Evolutionary conservation across 1,140 invertebrate genomes (phyloP).

Genomic region (Drosophila lowei): DNA sequence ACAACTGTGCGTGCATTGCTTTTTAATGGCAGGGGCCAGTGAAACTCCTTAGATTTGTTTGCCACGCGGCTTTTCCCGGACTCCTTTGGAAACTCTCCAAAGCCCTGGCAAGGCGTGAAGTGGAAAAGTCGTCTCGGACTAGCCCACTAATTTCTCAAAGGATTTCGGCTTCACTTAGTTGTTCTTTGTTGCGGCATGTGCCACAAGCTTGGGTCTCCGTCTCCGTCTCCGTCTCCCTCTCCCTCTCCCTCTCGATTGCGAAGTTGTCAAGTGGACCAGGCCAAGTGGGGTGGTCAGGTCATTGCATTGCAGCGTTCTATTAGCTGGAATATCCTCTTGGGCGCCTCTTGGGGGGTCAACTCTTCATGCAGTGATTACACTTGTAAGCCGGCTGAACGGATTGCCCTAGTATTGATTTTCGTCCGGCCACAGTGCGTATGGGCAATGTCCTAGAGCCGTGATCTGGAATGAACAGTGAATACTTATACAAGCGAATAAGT

Average conservation of each 20-base stretch:
- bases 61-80: neutral
- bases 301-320: slow-evolving; percentile 52
- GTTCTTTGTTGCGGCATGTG: slow-evolving; percentile 39
- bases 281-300: slow-evolving; percentile 30
- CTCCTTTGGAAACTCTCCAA: slow-evolving; percentile 24
- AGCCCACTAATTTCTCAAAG: slow-evolving; percentile 72
- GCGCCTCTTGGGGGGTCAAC: slow-evolving; percentile 42
- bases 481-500: slow-evolving; percentile 46
- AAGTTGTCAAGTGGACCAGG: slow-evolving; percentile 6
- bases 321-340: slow-evolving; percentile 57
- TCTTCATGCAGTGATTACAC: slow-evolving; percentile 57
- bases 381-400: slow-evolving; percentile 62
- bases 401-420: slow-evolving; percentile 69
- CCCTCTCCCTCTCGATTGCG: slow-evolving; percentile 21
- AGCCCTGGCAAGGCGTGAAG: slow-evolving; percentile 4
- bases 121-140: slow-evolving; percentile 25
- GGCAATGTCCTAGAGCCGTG: slow-evolving; percentile 34
- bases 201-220: slow-evolving; percentile 13
- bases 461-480: slow-evolving; percentile 22
- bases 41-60: slow-evolving; percentile 18
- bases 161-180: slow-evolving; percentile 60
- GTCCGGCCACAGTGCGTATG: slow-evolving; percentile 24
- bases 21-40: slow-evolving; percentile 14
- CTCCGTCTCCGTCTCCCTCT: slow-evolving; percentile 23
- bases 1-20: slow-evolving; percentile 26